Percentiles rank a stretch among this genome's conserved stretches.
These are phyloP conservation scores for Babylonia areolata DNA, from an alignment of 1,140 invertebrate genomes.

Conservation along the genomic window DNA sequence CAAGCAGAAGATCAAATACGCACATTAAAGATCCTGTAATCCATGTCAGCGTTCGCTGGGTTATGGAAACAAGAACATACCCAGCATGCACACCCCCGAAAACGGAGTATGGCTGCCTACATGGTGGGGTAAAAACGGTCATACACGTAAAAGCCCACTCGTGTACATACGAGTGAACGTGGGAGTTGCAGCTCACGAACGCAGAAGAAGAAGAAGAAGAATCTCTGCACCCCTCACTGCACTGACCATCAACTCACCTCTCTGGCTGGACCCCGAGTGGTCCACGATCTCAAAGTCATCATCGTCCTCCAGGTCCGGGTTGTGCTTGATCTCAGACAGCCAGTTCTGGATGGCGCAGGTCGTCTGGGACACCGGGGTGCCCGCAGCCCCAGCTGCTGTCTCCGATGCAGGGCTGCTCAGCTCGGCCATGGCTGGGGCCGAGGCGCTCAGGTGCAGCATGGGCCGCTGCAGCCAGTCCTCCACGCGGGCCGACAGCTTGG, in stretches of 20 bases:
- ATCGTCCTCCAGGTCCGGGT: slow-evolving; percentile 61
- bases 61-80: no score
- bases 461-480: slow-evolving; percentile 58
- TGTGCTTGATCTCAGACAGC: slow-evolving; percentile 64
- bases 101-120: no score
- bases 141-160: no score
- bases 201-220: no score
- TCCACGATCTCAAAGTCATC: slow-evolving; percentile 69
- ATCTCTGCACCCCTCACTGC: neutral
- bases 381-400: neutral
- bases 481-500: slow-evolving; percentile 48
- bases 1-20: no score
- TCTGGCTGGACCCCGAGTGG: slow-evolving; percentile 41
- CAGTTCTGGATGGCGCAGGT: slow-evolving; percentile 63
- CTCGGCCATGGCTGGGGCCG: neutral
- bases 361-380: slow-evolving; percentile 32
- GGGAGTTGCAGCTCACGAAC: no score
- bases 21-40: no score
- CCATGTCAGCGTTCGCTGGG: no score
- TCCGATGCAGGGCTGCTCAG: neutral
- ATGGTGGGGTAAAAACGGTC: no score
- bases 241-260: slow-evolving; percentile 31
- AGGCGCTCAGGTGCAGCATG: slow-evolving; percentile 15
- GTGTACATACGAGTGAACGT: no score
- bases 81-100: no score